A percentile compares a stretch with the other conserved stretches of the same genome.
These are phyloP conservation scores for Mustelus asterias DNA, from an alignment of 2,113 vertebrate genomes.

Conservation along the genomic window DNA sequence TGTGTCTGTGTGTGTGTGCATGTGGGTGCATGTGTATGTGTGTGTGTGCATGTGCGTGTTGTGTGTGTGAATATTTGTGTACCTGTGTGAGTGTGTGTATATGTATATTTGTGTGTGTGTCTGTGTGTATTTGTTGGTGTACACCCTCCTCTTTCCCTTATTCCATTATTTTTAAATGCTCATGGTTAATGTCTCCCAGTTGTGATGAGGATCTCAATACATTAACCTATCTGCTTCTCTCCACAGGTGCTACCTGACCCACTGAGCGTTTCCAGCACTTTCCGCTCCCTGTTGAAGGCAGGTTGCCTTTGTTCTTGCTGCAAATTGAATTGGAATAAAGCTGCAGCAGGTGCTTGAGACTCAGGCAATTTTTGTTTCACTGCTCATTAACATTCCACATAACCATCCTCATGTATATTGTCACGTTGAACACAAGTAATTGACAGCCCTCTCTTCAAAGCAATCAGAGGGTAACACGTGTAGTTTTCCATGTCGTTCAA, in stretches of 20 bases:
- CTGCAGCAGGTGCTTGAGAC: conserved; percentile 12
- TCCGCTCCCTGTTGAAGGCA: neutral
- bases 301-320: neutral
- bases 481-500: neutral
- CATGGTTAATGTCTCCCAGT: neutral
- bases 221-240: neutral
- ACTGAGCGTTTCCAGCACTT: neutral
- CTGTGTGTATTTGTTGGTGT: neutral
- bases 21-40: neutral
- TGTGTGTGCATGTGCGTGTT: neutral
- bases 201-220: neutral
- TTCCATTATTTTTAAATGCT: neutral
- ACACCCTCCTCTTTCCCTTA: neutral
- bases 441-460: neutral
- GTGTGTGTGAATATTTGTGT: neutral
- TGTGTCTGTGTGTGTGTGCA: neutral
- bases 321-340: neutral
- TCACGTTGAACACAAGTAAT: neutral
- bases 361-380: neutral
- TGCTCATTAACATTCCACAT: neutral
- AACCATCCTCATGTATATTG: neutral
- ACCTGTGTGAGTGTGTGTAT: neutral
- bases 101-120: neutral
- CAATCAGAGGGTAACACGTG: neutral
- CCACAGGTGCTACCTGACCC: neutral